Conservation (phyloP, 2,797 vertebrate species). For the Sitta carolinensis region DNA sequence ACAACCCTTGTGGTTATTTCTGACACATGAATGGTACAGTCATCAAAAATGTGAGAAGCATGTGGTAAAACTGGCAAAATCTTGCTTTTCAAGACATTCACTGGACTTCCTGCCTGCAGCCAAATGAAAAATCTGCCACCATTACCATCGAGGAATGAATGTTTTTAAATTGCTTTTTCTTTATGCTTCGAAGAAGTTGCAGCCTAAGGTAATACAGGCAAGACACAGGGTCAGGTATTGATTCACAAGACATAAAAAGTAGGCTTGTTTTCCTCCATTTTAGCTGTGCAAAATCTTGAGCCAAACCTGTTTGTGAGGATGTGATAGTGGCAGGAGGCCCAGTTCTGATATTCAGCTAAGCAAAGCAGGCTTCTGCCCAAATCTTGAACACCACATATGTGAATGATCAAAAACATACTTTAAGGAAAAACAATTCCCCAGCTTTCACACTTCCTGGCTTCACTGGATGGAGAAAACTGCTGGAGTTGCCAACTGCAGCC, state of each 20-base stretch:
- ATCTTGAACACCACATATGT: background rate
- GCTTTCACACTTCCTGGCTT: conserved; percentile 17
- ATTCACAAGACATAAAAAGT: background rate
- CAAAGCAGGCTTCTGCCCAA: background rate
- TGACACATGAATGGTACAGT: background rate
- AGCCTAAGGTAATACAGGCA: background rate
- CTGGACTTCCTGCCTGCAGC: background rate
- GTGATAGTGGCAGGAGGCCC: conserved; percentile 7
- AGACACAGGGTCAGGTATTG: background rate
- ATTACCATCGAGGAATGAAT: background rate
- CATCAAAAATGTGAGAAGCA: conserved; percentile 18
- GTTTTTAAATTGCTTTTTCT: background rate
- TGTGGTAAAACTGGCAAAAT: background rate
- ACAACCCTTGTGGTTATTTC: background rate
- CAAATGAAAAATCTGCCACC: background rate
- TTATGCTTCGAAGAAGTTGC: background rate
- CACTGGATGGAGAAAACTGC: background rate
- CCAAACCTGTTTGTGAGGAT: background rate
- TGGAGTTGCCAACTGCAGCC: conserved; percentile 11
- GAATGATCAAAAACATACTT: conserved; percentile 13
- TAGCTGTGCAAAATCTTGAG: background rate
- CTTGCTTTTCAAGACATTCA: background rate
- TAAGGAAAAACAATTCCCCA: background rate
- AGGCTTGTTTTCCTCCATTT: background rate
- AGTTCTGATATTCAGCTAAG: background rate